Percentiles rank a stretch among this genome's conserved stretches.
Evolutionary conservation across 2,888 invertebrate species (phyloP).

Genomic region (Hypomecis atomaria): DNA sequence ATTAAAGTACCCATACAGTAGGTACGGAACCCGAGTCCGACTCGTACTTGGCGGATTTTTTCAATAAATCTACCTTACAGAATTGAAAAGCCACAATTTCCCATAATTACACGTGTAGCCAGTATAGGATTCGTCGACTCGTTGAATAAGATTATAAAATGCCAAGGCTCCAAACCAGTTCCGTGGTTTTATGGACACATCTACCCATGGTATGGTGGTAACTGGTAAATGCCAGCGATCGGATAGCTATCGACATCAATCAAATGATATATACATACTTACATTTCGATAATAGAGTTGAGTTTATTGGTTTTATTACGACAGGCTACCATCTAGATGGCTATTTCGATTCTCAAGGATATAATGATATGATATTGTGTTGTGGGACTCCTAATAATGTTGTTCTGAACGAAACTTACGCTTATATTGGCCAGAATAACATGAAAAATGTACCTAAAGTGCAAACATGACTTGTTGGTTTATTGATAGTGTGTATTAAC

Average conservation of each 20-base stretch:
- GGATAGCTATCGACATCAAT: conserved; percentile 40
- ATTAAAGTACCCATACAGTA: no score
- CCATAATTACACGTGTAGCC: conserved; percentile 23
- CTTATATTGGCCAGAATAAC: no score
- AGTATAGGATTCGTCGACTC: conserved; percentile 9
- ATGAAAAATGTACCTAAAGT: no score
- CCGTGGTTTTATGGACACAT: conserved; percentile 33
- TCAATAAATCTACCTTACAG: background rate
- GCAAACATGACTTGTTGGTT: no score
- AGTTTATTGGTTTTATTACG: conserved; percentile 16
- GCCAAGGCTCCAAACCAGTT: conserved; percentile 63
- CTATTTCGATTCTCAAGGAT: conserved; percentile 2
- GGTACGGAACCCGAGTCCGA: no score
- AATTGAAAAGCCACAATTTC: conserved; percentile 16
- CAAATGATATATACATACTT: conserved; percentile 34
- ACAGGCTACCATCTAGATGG: conserved; percentile 5
- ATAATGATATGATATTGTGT: no score
- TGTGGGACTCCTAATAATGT: background rate
- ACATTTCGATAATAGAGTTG: conserved; percentile 36
- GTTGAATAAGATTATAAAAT: conserved; percentile 53
- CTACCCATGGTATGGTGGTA: conserved; percentile 53
- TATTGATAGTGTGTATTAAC: no score
- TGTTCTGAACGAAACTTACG: no score
- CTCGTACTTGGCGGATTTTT: no score
- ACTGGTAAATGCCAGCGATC: conserved; percentile 47